Conservation (phyloP, 2,888 invertebrate genomes). For the Caenorhabditis virilis region DNA sequence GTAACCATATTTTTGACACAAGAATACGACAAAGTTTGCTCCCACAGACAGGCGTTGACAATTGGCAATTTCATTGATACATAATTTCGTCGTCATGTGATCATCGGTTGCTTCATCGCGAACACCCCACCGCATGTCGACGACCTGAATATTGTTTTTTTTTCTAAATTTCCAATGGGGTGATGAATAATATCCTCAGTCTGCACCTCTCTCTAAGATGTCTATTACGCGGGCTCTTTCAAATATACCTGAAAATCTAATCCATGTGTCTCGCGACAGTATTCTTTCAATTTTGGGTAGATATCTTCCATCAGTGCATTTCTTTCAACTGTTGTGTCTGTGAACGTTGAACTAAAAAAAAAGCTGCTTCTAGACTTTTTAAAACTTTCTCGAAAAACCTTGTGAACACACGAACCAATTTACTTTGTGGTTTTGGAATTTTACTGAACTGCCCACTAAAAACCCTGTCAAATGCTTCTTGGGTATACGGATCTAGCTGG, state of each 20-base stretch:
- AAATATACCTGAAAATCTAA: constrained; percentile 89
- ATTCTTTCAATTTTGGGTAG: constrained; percentile 90
- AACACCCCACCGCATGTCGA: constrained; percentile 98
- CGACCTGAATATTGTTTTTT: constrained; percentile 78
- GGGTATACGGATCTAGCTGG: constrained; percentile 35
- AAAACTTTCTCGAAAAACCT: constrained; percentile 71
- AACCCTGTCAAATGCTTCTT: constrained; percentile 78
- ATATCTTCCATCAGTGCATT: constrained; percentile 97
- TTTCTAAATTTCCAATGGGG: background rate
- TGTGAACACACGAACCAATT: constrained; percentile 96
- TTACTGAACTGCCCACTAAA: constrained; percentile 85
- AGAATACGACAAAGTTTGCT: constrained; percentile 94
- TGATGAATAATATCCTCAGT: background rate
- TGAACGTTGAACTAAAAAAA: constrained; percentile 81
- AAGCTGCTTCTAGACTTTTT: background rate
- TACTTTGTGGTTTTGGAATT: constrained; percentile 91
- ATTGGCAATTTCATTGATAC: constrained; percentile 96
- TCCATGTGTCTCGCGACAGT: constrained; percentile 93
- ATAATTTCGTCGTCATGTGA: constrained; percentile 97
- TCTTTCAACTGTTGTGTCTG: constrained; percentile 94
- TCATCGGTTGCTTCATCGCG: constrained; percentile 97
- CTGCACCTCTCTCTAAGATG: background rate
- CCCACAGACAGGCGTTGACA: constrained; percentile 96
- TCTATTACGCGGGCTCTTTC: too few species aligned
- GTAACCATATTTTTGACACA: constrained; percentile 97